Evolutionary conservation across 2,888 invertebrate species (phyloP).

Genomic region (Gasteruption jaculator): DNA sequence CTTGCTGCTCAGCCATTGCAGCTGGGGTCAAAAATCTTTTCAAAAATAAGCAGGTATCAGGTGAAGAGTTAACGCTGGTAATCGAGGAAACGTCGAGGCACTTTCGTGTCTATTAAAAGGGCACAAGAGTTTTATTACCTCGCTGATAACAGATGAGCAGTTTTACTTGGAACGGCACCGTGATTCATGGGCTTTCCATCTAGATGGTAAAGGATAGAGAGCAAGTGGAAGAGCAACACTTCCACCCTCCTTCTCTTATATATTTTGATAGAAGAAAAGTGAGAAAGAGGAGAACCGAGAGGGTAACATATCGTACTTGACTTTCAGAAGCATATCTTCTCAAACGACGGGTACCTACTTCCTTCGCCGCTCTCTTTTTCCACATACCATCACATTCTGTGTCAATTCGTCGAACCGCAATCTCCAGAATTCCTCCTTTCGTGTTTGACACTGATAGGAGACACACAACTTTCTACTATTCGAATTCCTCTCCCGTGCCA

Average conservation of each 20-base stretch:
- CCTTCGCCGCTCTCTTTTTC: slow-evolving; percentile 13
- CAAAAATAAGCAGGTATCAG: not conserved
- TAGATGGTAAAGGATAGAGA: slow-evolving; percentile 8
- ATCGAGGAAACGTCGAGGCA: too few species aligned
- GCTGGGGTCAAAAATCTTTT: too few species aligned
- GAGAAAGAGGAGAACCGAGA: slow-evolving; percentile 13
- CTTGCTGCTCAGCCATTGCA: too few species aligned
- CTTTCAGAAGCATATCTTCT: too few species aligned
- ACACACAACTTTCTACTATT: too few species aligned
- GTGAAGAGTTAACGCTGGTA: not conserved
- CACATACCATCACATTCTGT: slow-evolving; percentile 13
- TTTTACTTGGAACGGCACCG: slow-evolving; percentile 28
- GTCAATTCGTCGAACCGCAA: slow-evolving; percentile 22
- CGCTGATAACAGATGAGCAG: slow-evolving; percentile 36
- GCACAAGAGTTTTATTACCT: slow-evolving; percentile 34
- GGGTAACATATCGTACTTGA: slow-evolving; percentile 22
- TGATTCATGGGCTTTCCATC: slow-evolving; percentile 33
- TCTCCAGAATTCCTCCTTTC: slow-evolving; percentile 22
- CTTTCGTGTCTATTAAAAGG: slow-evolving; percentile 26
- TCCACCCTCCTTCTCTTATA: slow-evolving; percentile 5
- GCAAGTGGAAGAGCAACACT: slow-evolving; percentile 20
- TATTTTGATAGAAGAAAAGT: too few species aligned
- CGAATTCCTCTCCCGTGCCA: too few species aligned
- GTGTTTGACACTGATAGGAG: slow-evolving; percentile 26
- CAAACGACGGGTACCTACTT: slow-evolving; percentile 8